Evolutionary conservation across 2,797 vertebrate genomes (phyloP).

Genomic region (Sciurus carolinensis): DNA sequence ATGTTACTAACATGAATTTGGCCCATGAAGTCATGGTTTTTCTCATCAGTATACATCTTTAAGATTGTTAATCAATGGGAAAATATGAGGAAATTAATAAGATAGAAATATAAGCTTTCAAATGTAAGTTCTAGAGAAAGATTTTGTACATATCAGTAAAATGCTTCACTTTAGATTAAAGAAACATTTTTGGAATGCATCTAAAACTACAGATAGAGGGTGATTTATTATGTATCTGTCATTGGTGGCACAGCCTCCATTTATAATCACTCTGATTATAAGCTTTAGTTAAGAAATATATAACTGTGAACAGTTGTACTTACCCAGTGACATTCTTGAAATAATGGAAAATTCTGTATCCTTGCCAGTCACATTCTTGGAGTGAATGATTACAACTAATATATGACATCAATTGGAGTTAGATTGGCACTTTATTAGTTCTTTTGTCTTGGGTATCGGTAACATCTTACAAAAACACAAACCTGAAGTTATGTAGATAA

Average conservation of each 20-base stretch:
- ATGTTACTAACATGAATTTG: not conserved
- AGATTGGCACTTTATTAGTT: not conserved
- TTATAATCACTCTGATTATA: conserved; percentile 60
- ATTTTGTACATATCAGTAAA: not conserved
- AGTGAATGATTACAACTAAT: conserved; percentile 13
- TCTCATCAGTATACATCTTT: conserved; percentile 16
- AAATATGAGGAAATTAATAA: conserved; percentile 20
- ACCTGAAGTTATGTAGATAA: not conserved
- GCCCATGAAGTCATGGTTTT: not conserved
- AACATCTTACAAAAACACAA: conserved; percentile 23
- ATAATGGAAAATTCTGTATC: not conserved
- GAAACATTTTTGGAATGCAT: not conserved
- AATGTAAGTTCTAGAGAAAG: conserved; percentile 1
- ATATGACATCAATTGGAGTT: not conserved
- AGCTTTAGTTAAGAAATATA: conserved; percentile 49
- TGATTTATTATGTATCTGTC: conserved; percentile 26
- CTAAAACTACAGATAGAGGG: not conserved
- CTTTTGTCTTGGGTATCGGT: not conserved
- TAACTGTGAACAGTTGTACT: conserved; percentile 7
- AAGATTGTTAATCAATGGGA: conserved; percentile 42
- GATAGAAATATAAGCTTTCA: conserved; percentile 39
- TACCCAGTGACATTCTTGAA: conserved; percentile 41
- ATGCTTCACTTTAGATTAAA: conserved; percentile 19
- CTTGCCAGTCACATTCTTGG: conserved; percentile 13
- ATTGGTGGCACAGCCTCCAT: not conserved